Conservation (phyloP, 2,888 invertebrate genomes). For the Melinaea menophilus region DNA sequence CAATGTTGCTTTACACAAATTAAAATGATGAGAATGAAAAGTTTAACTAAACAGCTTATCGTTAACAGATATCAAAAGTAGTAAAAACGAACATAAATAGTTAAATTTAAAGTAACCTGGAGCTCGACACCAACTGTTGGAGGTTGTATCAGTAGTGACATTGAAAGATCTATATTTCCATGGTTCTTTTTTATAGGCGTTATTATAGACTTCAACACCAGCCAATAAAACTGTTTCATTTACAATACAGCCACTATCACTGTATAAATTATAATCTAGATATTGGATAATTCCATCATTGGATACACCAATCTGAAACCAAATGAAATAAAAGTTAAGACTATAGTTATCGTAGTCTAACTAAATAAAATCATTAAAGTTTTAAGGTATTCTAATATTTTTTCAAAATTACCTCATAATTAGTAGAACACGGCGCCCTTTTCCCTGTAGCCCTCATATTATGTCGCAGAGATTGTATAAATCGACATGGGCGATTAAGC, state of each 20-base stretch:
- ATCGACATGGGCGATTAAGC: conserved; percentile 81
- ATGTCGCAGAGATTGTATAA: conserved; percentile 83
- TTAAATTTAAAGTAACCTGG: conserved; percentile 44
- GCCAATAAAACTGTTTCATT: conserved; percentile 42
- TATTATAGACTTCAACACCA: conserved; percentile 35
- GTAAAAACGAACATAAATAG: no score
- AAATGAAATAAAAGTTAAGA: not conserved
- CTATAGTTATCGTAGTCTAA: not conserved
- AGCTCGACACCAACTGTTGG: conserved; percentile 49
- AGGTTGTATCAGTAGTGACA: conserved; percentile 49
- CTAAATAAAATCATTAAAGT: not conserved
- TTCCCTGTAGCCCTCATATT: conserved; percentile 85
- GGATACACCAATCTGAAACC: conserved; percentile 47
- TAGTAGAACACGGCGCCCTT: conserved; percentile 77
- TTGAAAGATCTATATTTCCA: conserved; percentile 47
- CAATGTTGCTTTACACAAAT: no score
- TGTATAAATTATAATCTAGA: conserved; percentile 64
- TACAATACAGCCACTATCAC: conserved; percentile 65
- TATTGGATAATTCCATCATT: conserved; percentile 70
- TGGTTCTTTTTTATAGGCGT: conserved; percentile 43
- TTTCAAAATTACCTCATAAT: conserved; percentile 78
- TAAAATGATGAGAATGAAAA: no score
- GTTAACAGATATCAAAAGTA: no score
- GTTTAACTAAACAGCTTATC: no score
- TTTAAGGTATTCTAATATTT: not conserved